A percentile compares a stretch with the other conserved stretches of the same genome.
Evolutionary conservation across 2,797 vertebrate genomes (phyloP).

Genomic region (Taenioides sp.): DNA sequence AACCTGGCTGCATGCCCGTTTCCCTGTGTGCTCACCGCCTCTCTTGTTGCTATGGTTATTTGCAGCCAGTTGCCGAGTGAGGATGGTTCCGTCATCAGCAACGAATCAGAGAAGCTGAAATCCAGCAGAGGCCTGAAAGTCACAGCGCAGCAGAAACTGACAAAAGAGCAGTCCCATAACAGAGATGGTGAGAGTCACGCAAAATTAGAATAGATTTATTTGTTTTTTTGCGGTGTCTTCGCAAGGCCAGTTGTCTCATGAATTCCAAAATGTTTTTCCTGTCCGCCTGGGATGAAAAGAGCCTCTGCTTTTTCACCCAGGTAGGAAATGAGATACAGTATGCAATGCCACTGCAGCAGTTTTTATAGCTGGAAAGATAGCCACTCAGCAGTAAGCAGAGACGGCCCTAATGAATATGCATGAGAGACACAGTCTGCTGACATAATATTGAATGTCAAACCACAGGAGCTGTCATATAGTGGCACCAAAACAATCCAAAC

Average conservation of each 20-base stretch:
- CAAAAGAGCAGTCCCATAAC: slow-evolving; percentile 88
- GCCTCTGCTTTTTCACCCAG: slow-evolving; percentile 23
- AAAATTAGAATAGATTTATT: slow-evolving; percentile 48
- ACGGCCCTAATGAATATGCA: slow-evolving; percentile 68
- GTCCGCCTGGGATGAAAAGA: slow-evolving; percentile 19
- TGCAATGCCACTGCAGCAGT: slow-evolving; percentile 42
- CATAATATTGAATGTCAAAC: slow-evolving; percentile 58
- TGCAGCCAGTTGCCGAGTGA: slow-evolving; percentile 93
- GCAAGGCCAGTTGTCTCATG: slow-evolving; percentile 47
- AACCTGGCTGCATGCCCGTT: slow-evolving; percentile 80
- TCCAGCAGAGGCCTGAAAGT: slow-evolving; percentile 86
- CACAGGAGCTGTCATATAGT: slow-evolving; percentile 33
- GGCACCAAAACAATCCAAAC: slow-evolving; percentile 21
- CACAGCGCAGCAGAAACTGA: slow-evolving; percentile 88
- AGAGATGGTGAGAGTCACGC: slow-evolving; percentile 84
- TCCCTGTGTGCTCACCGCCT: slow-evolving; percentile 80
- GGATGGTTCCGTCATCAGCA: slow-evolving; percentile 95
- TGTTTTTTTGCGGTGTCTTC: slow-evolving; percentile 33
- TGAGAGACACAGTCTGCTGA: slow-evolving; percentile 63
- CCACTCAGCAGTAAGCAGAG: slow-evolving; percentile 56
- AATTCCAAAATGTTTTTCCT: slow-evolving; percentile 4
- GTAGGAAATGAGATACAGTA: slow-evolving; percentile 28
- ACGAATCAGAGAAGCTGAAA: slow-evolving; percentile 91
- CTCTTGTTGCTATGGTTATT: slow-evolving; percentile 97
- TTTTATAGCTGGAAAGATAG: slow-evolving; percentile 42